Conservation (phyloP, 2,113 vertebrate genomes). For the Alligator sinensis region DNA sequence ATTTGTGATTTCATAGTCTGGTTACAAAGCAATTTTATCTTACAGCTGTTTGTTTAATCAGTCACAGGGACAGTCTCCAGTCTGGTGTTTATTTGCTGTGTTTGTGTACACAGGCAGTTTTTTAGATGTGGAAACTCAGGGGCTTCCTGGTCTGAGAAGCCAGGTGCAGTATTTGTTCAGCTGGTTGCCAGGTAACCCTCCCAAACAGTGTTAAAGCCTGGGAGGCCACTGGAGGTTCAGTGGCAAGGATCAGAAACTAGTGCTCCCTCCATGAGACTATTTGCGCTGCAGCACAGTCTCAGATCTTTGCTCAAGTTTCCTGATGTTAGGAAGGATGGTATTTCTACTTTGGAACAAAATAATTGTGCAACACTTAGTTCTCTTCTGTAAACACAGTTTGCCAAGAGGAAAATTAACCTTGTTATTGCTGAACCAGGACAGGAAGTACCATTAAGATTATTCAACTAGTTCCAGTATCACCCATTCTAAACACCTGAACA, state of each 20-base stretch:
- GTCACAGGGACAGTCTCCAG: neutral
- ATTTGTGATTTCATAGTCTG: slow-evolving; percentile 55
- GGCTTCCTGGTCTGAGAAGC: slow-evolving; percentile 13
- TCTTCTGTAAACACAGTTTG: slow-evolving; percentile 7
- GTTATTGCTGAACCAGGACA: neutral
- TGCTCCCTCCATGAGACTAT: neutral
- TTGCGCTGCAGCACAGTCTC: neutral
- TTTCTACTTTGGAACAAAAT: slow-evolving; percentile 39
- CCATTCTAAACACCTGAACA: neutral
- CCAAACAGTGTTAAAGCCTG: slow-evolving; percentile 32
- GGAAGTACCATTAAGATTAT: neutral
- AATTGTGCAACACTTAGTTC: neutral
- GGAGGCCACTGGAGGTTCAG: neutral
- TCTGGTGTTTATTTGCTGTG: slow-evolving; percentile 51
- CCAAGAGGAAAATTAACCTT: slow-evolving; percentile 29
- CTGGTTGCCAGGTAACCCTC: slow-evolving; percentile 61
- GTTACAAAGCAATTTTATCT: slow-evolving; percentile 46
- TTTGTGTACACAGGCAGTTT: slow-evolving; percentile 57
- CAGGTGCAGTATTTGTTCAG: slow-evolving; percentile 67
- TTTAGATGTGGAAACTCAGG: slow-evolving; percentile 32
- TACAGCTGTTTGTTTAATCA: slow-evolving; percentile 57
- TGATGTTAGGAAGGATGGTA: neutral
- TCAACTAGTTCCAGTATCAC: neutral
- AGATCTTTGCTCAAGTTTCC: neutral
- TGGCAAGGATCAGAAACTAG: neutral